Percentiles rank a stretch among this genome's conserved stretches.
Evolutionary conservation across 2,797 vertebrate species (phyloP).

Genomic region (Octomys mimax): DNA sequence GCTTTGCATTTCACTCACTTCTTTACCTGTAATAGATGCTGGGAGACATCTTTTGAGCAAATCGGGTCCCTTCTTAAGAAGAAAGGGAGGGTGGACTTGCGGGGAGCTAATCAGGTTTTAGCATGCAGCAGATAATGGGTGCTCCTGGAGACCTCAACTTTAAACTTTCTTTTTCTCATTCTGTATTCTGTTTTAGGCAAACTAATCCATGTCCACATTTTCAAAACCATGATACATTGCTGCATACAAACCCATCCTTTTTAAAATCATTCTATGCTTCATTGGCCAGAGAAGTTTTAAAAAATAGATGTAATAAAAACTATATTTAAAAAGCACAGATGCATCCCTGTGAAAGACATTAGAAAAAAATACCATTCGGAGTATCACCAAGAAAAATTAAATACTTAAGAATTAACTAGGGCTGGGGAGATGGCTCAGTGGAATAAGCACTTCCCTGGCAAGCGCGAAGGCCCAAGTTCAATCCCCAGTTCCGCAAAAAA

Average conservation of each 20-base stretch:
- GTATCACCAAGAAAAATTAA: neutral
- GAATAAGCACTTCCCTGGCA: too few species aligned
- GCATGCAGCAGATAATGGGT: neutral
- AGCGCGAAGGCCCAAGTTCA: too few species aligned
- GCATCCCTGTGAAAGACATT: neutral
- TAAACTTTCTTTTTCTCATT: neutral
- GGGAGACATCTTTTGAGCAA: neutral
- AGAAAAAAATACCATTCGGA: neutral
- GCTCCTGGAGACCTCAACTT: neutral
- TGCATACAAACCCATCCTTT: neutral
- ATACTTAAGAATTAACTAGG: neutral
- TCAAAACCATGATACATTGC: neutral
- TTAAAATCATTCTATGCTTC: neutral
- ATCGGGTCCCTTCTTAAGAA: neutral
- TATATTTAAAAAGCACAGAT: neutral
- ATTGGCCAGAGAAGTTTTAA: neutral
- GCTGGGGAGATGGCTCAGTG: too few species aligned
- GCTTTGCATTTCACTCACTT: conserved; percentile 8
- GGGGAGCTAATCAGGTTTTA: neutral
- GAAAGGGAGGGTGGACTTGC: neutral
- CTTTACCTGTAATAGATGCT: neutral
- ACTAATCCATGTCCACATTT: neutral
- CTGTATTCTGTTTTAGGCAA: neutral
- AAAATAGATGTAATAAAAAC: neutral
- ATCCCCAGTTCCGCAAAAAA: too few species aligned